Evolutionary conservation across 1,140 invertebrate genomes (phyloP).

Genomic region (Cyphomyrmex costatus): DNA sequence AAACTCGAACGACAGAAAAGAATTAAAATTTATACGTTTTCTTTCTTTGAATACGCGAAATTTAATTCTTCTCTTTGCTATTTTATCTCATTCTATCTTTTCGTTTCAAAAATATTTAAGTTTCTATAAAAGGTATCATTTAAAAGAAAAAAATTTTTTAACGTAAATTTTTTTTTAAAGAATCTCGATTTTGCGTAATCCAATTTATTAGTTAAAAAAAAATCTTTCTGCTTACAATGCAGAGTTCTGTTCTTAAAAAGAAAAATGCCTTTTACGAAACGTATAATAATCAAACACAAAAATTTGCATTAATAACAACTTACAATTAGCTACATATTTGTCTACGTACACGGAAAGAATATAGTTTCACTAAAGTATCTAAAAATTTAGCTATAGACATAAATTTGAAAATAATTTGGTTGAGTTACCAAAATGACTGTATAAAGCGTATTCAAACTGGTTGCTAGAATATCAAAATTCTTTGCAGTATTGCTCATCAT

Average conservation of each 20-base stretch:
- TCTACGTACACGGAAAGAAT: too few relatives aligned
- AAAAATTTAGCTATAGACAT: too few relatives aligned
- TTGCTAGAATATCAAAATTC: too few relatives aligned
- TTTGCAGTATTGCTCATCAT: too few relatives aligned
- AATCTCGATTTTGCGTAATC: neutral
- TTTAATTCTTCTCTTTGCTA: neutral
- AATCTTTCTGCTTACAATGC: neutral
- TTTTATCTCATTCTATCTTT: neutral
- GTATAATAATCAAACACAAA: neutral
- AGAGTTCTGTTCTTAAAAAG: neutral
- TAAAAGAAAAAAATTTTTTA: neutral
- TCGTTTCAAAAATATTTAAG: neutral
- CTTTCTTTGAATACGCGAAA: neutral
- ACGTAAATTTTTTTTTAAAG: neutral
- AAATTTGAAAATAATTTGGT: too few relatives aligned
- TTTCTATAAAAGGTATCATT: neutral
- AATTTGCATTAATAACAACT: neutral
- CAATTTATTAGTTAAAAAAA: neutral
- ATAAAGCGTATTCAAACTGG: too few relatives aligned
- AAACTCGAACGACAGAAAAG: slow-evolving; percentile 1
- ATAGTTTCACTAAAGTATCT: too few relatives aligned
- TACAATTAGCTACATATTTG: neutral
- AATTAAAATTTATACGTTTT: neutral
- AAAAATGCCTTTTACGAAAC: neutral
- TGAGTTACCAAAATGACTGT: too few relatives aligned